These are phyloP conservation scores for Nannobrachium achirus DNA, from an alignment of 2,113 vertebrate genomes.

Conservation along the genomic window DNA sequence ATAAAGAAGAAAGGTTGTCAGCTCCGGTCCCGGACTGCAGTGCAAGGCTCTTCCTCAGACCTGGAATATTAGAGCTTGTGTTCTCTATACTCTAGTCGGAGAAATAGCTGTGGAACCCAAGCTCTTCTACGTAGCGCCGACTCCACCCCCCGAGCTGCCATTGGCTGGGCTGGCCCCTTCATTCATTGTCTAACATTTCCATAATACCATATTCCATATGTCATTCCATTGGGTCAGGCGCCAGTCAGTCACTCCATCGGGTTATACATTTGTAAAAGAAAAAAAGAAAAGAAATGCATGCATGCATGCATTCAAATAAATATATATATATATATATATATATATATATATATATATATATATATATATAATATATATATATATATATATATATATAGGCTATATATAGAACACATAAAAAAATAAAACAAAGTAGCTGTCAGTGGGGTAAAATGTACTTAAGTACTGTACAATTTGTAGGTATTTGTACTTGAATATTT, in stretches of 20 bases:
- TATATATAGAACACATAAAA: too few species aligned
- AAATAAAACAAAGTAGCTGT: too few species aligned
- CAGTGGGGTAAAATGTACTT: too few species aligned
- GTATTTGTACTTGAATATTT: too few species aligned
- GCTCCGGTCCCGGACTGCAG: neutral
- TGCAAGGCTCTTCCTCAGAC: too few species aligned
- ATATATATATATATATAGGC: too few species aligned
- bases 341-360: too few species aligned
- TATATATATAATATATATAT: too few species aligned
- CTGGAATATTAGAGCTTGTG: neutral
- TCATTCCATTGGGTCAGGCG: slow-evolving; percentile 47
- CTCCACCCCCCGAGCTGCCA: slow-evolving; percentile 56
- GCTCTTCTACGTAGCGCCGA: slow-evolving; percentile 26
- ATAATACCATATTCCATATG: slow-evolving; percentile 37
- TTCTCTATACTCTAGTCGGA: slow-evolving; percentile 39
- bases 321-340: too few species aligned
- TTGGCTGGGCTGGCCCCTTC: slow-evolving; percentile 49
- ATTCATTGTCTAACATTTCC: slow-evolving; percentile 47
- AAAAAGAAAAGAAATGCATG: too few species aligned
- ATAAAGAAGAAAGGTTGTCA: neutral
- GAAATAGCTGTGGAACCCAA: slow-evolving; percentile 53
- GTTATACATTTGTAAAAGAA: neutral
- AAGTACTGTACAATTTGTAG: too few species aligned
- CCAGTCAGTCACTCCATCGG: slow-evolving; percentile 40
- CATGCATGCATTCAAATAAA: too few species aligned